Conservation (phyloP, 1,140 invertebrate species). For the Zophobas morio region DNA sequence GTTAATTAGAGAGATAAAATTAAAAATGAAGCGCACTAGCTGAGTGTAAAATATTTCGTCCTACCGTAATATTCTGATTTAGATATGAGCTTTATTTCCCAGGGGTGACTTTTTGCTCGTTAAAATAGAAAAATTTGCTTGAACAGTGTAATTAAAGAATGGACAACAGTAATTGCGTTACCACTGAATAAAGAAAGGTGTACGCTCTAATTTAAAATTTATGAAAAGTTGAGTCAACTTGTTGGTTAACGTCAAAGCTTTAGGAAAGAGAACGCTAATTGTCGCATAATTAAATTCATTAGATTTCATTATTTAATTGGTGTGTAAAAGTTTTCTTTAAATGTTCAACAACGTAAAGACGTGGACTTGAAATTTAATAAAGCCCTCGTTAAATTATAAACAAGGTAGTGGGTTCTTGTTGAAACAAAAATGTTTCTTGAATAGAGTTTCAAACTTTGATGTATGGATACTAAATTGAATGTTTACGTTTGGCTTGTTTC, state of each 20-base stretch:
- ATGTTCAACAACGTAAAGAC: constrained; percentile 2
- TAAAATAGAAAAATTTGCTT: constrained; percentile 29
- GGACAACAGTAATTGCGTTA: constrained; percentile 28
- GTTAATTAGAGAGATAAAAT: no score
- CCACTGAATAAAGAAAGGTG: constrained; percentile 17
- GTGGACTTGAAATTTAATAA: constrained; percentile 2
- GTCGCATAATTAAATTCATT: constrained; percentile 33
- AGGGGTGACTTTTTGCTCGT: neutral
- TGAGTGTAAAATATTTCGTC: no score
- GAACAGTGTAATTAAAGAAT: constrained; percentile 26
- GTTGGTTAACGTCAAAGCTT: constrained; percentile 13
- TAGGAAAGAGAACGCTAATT: constrained; percentile 12
- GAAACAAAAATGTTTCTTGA: constrained; percentile 7
- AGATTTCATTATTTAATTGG: constrained; percentile 25
- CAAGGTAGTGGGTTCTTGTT: constrained; percentile 3
- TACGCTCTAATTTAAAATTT: constrained; percentile 24
- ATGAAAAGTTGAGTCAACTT: constrained; percentile 27
- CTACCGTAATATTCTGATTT: neutral
- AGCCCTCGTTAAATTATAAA: constrained; percentile 4
- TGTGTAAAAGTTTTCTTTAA: constrained; percentile 4
- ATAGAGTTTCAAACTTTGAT: constrained; percentile 5
- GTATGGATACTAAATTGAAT: constrained; percentile 28
- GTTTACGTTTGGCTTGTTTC: constrained; percentile 32
- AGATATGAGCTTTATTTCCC: constrained; percentile 14
- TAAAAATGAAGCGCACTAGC: no score